Evolutionary conservation across 35 echinoderm and acorn worm species (phyloP).

Genomic region (Heliocidaris tuberculata): DNA sequence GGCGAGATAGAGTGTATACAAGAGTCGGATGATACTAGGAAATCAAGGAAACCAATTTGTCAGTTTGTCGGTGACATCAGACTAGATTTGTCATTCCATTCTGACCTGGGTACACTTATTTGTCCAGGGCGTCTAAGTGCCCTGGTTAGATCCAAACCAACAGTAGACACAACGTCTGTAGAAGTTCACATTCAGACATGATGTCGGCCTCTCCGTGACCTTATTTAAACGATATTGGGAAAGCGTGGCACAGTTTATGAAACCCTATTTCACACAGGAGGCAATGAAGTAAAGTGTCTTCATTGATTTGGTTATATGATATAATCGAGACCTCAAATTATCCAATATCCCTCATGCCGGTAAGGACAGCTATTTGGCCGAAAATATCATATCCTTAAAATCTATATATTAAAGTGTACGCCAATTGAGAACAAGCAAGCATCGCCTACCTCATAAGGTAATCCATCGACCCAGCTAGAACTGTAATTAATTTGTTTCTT

Average conservation of each 20-base stretch:
- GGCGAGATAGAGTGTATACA: not conserved
- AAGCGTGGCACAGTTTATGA: not conserved
- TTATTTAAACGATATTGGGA: not conserved
- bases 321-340: not conserved
- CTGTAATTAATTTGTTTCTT: not conserved
- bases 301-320: not conserved
- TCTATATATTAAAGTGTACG: not conserved
- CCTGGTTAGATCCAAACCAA: not conserved
- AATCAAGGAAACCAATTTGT: not conserved
- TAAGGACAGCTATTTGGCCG: not conserved
- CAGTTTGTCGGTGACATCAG: not conserved
- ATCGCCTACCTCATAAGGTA: not conserved
- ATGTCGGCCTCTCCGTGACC: not conserved
- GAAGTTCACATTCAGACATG: not conserved
- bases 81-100: not conserved
- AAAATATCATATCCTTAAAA: not conserved
- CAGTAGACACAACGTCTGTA: not conserved
- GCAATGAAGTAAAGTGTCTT: not conserved
- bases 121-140: not conserved
- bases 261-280: not conserved
- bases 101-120: not conserved
- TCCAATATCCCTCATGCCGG: not conserved
- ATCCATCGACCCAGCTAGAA: not conserved
- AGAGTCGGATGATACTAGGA: not conserved
- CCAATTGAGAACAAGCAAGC: not conserved